These are phyloP conservation scores for Megastigmus dorsalis DNA, from an alignment of 2,888 invertebrate species.

Conservation along the genomic window DNA sequence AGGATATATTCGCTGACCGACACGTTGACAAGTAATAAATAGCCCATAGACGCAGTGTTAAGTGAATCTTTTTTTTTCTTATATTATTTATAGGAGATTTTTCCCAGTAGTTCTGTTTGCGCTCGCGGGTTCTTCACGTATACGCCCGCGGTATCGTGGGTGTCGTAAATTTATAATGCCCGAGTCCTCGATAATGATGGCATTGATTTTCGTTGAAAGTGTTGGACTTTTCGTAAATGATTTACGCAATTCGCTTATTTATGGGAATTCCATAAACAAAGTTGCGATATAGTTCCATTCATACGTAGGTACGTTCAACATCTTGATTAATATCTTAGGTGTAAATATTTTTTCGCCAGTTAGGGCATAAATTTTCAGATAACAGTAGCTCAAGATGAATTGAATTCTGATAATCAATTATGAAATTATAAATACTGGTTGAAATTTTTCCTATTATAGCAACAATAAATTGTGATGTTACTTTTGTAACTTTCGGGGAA, in stretches of 20 bases:
- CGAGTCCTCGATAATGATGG: neutral
- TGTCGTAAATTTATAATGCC: conserved; percentile 15
- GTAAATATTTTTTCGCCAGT: neutral
- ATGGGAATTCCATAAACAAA: neutral
- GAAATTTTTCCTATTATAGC: too few species aligned
- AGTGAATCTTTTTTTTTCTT: conserved; percentile 53
- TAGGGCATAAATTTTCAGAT: neutral
- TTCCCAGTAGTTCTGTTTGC: too few species aligned
- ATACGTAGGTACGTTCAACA: neutral
- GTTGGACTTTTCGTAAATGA: neutral
- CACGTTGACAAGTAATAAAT: conserved; percentile 56
- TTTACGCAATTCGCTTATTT: conserved; percentile 15
- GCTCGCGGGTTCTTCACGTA: neutral
- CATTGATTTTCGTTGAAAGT: neutral
- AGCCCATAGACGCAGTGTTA: conserved; percentile 48
- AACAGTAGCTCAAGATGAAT: conserved; percentile 3
- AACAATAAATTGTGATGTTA: too few species aligned
- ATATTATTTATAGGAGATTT: conserved; percentile 33
- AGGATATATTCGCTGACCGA: conserved; percentile 20
- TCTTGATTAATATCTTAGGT: neutral
- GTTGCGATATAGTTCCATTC: conserved; percentile 7
- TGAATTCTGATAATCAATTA: neutral
- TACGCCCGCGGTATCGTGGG: neutral
- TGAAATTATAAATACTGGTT: conserved; percentile 13
- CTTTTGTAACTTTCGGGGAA: too few species aligned